Percentiles rank a stretch among this genome's conserved stretches.
Evolutionary conservation across 1,140 invertebrate species (phyloP).

Genomic region (Caligus rogercresseyi): DNA sequence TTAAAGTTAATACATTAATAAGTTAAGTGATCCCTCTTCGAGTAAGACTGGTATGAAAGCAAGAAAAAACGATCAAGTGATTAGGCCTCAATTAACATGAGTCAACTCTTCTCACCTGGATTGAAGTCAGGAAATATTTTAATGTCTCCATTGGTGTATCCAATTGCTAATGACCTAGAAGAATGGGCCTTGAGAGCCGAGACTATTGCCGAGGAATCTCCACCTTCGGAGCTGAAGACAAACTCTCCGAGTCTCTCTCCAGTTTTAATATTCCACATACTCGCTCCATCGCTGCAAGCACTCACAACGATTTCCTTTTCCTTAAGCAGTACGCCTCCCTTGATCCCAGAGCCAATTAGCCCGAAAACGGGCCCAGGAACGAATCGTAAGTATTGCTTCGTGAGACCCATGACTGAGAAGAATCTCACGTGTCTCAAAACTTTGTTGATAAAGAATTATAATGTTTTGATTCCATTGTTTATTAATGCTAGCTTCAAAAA

Average conservation of each 20-base stretch:
- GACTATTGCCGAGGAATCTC: conserved; percentile 53
- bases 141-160: conserved; percentile 73
- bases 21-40: too few relatives aligned
- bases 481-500: too few relatives aligned
- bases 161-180: conserved; percentile 62
- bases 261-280: conserved; percentile 79
- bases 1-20: too few relatives aligned
- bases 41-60: too few relatives aligned
- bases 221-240: conserved; percentile 32
- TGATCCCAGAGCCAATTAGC: conserved; percentile 55
- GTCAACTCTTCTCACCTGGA: conserved; percentile 30
- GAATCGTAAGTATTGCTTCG: conserved; percentile 89
- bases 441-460: too few relatives aligned
- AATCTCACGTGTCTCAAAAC: too few relatives aligned
- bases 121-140: conserved; percentile 43
- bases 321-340: conserved; percentile 50
- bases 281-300: conserved; percentile 76
- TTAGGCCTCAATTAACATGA: too few relatives aligned
- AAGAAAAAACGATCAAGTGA: too few relatives aligned
- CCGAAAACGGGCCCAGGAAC: conserved; percentile 60
- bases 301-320: conserved; percentile 65
- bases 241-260: conserved; percentile 53
- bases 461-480: too few relatives aligned
- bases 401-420: conserved; percentile 88
- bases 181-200: conserved; percentile 50